phyloP scores from a whole-genome alignment of 1,140 invertebrate genomes.

The Parapsyche elsis region DNA sequence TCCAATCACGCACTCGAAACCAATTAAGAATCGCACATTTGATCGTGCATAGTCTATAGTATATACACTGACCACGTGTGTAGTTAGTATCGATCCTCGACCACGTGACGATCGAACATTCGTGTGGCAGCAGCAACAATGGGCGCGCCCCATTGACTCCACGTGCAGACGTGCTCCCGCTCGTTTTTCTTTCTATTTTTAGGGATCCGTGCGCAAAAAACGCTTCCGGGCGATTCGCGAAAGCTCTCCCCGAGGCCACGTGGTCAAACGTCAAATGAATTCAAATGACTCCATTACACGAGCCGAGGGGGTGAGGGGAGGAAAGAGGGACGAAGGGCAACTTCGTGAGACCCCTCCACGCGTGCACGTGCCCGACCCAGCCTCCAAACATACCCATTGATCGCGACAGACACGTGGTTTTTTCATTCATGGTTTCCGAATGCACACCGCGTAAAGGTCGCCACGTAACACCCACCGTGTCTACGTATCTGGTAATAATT shows the following conservation, averaged over 20 bases:
- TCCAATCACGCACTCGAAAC: no score
- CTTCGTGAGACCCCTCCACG: conserved; percentile 12
- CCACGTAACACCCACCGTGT: background rate
- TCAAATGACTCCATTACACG: conserved; percentile 44
- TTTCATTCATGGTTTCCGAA: conserved; percentile 24
- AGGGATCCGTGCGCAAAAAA: conserved; percentile 5
- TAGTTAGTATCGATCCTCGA: background rate
- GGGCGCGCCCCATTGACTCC: conserved; percentile 31
- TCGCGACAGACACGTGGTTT: conserved; percentile 38
- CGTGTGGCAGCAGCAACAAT: no score
- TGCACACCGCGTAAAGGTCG: conserved; percentile 3
- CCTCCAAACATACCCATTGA: conserved; percentile 43
- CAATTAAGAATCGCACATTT: no score
- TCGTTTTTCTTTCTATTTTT: background rate
- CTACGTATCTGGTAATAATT: background rate
- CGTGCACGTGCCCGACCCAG: conserved; percentile 34
- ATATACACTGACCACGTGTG: background rate
- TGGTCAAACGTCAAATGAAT: conserved; percentile 49
- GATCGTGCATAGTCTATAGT: no score
- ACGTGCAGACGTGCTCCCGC: background rate
- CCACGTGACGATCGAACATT: conserved; percentile 20
- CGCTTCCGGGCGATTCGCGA: background rate
- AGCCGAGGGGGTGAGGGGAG: background rate
- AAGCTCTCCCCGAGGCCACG: conserved; percentile 35
- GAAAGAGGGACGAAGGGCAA: background rate